phyloP scores from a whole-genome alignment of 2,113 vertebrate genomes.

The Sylvilagus bachmani region DNA sequence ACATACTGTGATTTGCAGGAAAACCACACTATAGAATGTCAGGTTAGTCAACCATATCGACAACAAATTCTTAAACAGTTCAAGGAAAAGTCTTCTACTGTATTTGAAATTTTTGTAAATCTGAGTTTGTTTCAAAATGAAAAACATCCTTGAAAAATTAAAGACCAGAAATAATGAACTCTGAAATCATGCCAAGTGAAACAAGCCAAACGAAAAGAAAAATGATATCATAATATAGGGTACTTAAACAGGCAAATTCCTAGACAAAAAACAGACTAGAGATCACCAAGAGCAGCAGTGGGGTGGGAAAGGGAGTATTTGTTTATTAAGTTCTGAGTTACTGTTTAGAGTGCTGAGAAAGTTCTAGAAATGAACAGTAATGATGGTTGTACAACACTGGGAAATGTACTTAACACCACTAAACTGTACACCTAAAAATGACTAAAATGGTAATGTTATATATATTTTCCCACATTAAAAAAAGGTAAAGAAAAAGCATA shows the following conservation, averaged over 20 bases:
- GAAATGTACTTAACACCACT: too few relatives aligned
- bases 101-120: not conserved
- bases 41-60: not conserved
- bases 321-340: not conserved
- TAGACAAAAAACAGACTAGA: not conserved
- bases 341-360: not conserved
- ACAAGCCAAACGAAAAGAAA: not conserved
- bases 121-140: constrained; percentile 7
- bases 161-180: not conserved
- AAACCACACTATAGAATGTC: not conserved
- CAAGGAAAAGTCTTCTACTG: not conserved
- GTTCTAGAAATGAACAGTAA: too few relatives aligned
- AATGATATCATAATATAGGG: not conserved
- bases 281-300: not conserved
- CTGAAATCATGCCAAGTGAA: constrained; percentile 9
- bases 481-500: not conserved
- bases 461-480: not conserved
- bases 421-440: not conserved
- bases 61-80: not conserved
- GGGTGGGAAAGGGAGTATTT: not conserved
- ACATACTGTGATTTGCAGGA: too few relatives aligned
- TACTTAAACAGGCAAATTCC: not conserved
- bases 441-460: not conserved
- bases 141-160: constrained; percentile 35
- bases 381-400: too few relatives aligned